Conservation (phyloP, 2,888 invertebrate genomes). For the Panopea generosa region DNA sequence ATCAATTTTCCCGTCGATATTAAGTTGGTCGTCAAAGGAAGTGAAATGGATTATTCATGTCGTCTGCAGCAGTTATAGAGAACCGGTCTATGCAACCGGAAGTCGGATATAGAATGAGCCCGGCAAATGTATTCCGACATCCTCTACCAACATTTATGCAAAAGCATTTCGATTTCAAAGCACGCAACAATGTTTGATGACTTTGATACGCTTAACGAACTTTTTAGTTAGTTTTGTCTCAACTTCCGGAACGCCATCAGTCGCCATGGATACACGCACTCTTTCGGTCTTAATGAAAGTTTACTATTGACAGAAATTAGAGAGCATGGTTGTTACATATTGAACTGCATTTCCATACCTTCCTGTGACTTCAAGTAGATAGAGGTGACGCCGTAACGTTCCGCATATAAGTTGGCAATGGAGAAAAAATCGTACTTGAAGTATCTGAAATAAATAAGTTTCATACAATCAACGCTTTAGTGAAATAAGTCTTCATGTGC, state of each 20-base stretch:
- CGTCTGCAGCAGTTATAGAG: slow-evolving; percentile 61
- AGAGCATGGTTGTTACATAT: slow-evolving; percentile 60
- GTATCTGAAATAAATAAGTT: too few relatives aligned
- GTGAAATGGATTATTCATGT: slow-evolving; percentile 68
- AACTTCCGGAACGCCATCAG: slow-evolving; percentile 65
- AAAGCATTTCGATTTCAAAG: slow-evolving; percentile 61
- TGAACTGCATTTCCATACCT: slow-evolving; percentile 63
- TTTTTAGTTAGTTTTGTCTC: slow-evolving; percentile 63
- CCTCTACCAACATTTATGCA: slow-evolving; percentile 49
- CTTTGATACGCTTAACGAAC: slow-evolving; percentile 65
- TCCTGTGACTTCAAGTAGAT: slow-evolving; percentile 40
- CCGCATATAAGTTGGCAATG: slow-evolving; percentile 9
- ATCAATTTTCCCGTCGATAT: slow-evolving; percentile 62
- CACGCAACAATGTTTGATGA: slow-evolving; percentile 67
- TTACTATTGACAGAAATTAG: slow-evolving; percentile 62
- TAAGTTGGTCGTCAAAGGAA: slow-evolving; percentile 60
- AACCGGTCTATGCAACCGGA: slow-evolving; percentile 61
- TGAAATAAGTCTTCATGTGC: too few relatives aligned
- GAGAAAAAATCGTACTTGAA: too few relatives aligned
- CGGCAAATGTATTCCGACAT: slow-evolving; percentile 62
- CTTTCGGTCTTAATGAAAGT: slow-evolving; percentile 66
- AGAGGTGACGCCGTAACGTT: slow-evolving; percentile 14
- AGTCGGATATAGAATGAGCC: slow-evolving; percentile 65
- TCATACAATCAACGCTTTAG: too few relatives aligned
- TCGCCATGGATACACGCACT: slow-evolving; percentile 59